Evolutionary conservation across 2,888 invertebrate species (phyloP).

Genomic region (Adineta ricciae): DNA sequence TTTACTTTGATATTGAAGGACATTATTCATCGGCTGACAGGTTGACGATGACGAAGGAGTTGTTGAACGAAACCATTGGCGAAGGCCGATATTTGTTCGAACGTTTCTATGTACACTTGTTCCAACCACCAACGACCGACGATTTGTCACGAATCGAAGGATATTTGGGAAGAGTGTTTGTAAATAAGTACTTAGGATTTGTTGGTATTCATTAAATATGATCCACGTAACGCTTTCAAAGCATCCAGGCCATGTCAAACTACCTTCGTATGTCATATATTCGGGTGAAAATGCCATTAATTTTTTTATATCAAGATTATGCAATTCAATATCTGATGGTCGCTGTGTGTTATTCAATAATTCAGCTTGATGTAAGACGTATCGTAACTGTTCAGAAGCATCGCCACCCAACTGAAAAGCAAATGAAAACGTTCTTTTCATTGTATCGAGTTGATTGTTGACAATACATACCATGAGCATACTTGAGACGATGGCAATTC

Average conservation of each 20-base stretch:
- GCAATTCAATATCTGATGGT: constrained; percentile 62
- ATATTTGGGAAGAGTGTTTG: constrained; percentile 6
- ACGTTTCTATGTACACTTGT: background rate
- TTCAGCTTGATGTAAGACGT: constrained; percentile 35
- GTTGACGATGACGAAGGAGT: background rate
- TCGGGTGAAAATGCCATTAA: constrained; percentile 77
- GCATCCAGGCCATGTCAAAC: constrained; percentile 88
- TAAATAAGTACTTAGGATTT: constrained; percentile 6
- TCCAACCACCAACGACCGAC: background rate
- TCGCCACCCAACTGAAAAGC: background rate
- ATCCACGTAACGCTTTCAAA: constrained; percentile 99
- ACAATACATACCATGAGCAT: constrained; percentile 70
- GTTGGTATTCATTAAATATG: constrained; percentile 71
- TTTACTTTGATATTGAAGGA: background rate
- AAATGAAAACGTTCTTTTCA: background rate
- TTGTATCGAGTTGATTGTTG: too few relatives aligned
- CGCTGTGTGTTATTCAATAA: background rate
- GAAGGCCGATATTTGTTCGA: background rate
- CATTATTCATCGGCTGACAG: background rate
- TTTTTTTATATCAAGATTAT: constrained; percentile 71
- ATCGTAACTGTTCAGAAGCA: constrained; percentile 24
- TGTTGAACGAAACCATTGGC: background rate
- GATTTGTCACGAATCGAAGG: constrained; percentile 1
- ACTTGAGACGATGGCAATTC: constrained; percentile 83
- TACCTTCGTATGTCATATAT: constrained; percentile 91